phyloP scores from a whole-genome alignment of 2,888 invertebrate genomes.

The Pyralis farinalis region DNA sequence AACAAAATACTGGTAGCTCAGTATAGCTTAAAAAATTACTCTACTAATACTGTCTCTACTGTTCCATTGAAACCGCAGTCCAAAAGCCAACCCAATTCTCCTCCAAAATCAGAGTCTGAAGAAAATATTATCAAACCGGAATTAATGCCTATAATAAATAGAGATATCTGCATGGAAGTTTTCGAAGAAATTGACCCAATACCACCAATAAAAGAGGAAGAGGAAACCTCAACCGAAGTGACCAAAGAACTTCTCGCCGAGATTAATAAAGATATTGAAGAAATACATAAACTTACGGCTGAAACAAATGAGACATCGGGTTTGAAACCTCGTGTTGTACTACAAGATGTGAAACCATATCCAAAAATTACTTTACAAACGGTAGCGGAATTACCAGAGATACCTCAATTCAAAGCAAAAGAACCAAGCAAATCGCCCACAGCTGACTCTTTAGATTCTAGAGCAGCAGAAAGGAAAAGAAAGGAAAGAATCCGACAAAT shows the following conservation, averaged over 20 bases:
- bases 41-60: constrained; percentile 45
- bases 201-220: constrained; percentile 67
- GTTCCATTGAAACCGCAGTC: constrained; percentile 60
- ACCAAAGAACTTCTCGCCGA: constrained; percentile 63
- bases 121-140: constrained; percentile 50
- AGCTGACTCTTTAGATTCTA: constrained; percentile 63
- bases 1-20: constrained; percentile 82
- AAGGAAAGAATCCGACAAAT: constrained; percentile 85
- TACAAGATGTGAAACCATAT: constrained; percentile 74
- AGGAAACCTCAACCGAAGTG: constrained; percentile 61
- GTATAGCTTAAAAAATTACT: constrained; percentile 77
- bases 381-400: constrained; percentile 82
- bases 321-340: constrained; percentile 58
- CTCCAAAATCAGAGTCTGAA: constrained; percentile 68
- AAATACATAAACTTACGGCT: constrained; percentile 73
- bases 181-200: constrained; percentile 66
- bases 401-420: constrained; percentile 79
- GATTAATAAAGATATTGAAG: constrained; percentile 74
- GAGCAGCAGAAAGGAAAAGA: constrained; percentile 76
- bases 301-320: constrained; percentile 65
- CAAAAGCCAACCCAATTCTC: constrained; percentile 73
- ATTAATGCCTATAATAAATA: constrained; percentile 44
- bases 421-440: constrained; percentile 47
- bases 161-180: constrained; percentile 54
- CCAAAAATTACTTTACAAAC: constrained; percentile 82